Evolutionary conservation across 1,140 invertebrate species (phyloP).

Genomic region (Eupristina koningsbergeri): DNA sequence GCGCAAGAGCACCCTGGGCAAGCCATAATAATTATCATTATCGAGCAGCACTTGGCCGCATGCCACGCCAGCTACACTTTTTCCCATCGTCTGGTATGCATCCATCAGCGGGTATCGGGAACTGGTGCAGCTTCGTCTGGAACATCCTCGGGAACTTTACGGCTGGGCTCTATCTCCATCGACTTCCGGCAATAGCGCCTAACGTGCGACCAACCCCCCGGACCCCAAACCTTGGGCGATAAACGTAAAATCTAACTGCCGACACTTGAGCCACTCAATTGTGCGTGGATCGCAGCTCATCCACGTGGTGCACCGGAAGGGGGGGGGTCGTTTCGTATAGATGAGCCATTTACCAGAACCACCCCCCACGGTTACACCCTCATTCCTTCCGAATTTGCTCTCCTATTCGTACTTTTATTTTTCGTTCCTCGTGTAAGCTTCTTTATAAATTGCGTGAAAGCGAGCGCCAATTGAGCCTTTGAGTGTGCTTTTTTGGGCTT

Average conservation of each 20-base stretch:
- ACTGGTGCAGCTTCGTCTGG: neutral
- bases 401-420: neutral
- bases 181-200: neutral
- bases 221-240: neutral
- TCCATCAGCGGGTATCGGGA: neutral
- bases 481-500: neutral
- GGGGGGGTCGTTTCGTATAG: neutral
- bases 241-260: conserved; percentile 50
- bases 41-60: conserved; percentile 7
- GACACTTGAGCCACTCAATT: neutral
- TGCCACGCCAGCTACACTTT: neutral
- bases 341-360: conserved; percentile 32
- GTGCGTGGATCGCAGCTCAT: neutral
- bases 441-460: neutral
- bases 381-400: neutral
- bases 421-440: neutral
- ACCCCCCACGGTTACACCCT: neutral
- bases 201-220: too few species aligned
- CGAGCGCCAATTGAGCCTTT: neutral
- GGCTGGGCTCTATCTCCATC: neutral
- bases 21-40: conserved; percentile 37
- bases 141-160: neutral
- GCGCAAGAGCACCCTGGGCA: neutral
- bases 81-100: neutral
- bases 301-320: neutral